Conservation (phyloP, 92 coral and sea anemone genomes). For the Actinernus sp. region DNA sequence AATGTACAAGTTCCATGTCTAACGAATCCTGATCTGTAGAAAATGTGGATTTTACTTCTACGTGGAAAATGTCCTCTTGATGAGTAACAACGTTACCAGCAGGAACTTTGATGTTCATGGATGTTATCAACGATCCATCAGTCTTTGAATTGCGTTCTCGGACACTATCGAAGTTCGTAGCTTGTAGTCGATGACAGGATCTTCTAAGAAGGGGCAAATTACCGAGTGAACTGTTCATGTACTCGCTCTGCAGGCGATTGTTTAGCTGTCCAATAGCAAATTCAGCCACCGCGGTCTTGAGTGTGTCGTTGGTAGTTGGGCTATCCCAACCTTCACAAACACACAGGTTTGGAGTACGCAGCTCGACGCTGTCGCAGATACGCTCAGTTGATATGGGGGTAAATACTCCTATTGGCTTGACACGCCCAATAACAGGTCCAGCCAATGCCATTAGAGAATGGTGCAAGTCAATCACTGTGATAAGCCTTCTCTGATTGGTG, state of each 20-base stretch:
- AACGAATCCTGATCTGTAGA: conserved; percentile 28
- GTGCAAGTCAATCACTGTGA: conserved; percentile 77
- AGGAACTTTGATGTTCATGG: conserved; percentile 59
- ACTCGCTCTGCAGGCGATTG: conserved; percentile 51
- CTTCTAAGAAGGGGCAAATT: conserved; percentile 1
- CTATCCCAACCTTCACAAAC: conserved; percentile 87
- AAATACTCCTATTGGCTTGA: conserved; percentile 63
- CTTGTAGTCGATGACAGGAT: conserved; percentile 58
- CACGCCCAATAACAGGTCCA: conserved; percentile 33
- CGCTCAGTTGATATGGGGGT: conserved; percentile 54
- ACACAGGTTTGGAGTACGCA: conserved; percentile 81
- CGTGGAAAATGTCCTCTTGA: conserved; percentile 67
- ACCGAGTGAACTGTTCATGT: neutral
- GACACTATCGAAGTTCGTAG: conserved; percentile 54
- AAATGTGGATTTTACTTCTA: conserved; percentile 55
- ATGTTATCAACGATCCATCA: conserved; percentile 50
- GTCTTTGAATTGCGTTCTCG: conserved; percentile 58
- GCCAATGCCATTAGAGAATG: conserved; percentile 62
- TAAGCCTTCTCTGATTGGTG: conserved; percentile 78
- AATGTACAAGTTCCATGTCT: conserved; percentile 52
- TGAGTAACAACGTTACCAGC: conserved; percentile 77
- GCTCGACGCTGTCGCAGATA: conserved; percentile 73
- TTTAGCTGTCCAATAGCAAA: conserved; percentile 86
- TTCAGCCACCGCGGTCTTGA: conserved; percentile 56
- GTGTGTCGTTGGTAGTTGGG: conserved; percentile 57